Base-by-base conservation (phyloP, 2,113 vertebrate species). In the Empidonax traillii region DNA sequence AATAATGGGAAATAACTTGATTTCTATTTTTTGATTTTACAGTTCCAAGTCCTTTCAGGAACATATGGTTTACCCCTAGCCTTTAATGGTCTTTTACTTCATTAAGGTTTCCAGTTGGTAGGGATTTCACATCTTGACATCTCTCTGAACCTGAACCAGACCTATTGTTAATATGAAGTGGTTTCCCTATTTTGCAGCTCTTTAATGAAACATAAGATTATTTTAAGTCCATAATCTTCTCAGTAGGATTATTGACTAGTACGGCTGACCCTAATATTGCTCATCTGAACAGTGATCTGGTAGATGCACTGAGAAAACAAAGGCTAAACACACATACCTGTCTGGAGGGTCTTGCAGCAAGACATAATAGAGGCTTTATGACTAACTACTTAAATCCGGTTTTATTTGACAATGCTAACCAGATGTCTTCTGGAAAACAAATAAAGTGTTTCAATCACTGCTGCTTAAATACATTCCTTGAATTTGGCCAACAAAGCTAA, bases 131-230 rank as follows among this genome's bases (percentile, higher is more conserved):
- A 80, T 93, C 37, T 55, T 84, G 94, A 93, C 67, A 71, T 95
- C 47, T 82, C 75, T 80, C 33, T 85, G 78, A 93, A 89, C 72
- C 78, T 77, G 80, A 94, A 82, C 31, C 37, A 65, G 66, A 85
- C 33, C 85, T 91, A 91, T 87, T 91, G 67, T 90, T 77, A 84
- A 46, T 71, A 91, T 28, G 46, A 93, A 97, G 93, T 76, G 31
- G 59, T 89, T 73, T 74, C 47, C 63, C 83, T 91, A 94, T 79
- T 96, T 72, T 95, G 73, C 78, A 92, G 69, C 58, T 92, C 90
- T 96, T 92, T 87, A 97, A 92, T 87, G 94, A 93, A 96, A 94
- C 92, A 71, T 85, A 97, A 95, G 96, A 96, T 97, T 96, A 97
- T 87, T 77, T 85, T 83, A 91, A 97, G 62, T 95, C 92, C 82